These are phyloP conservation scores for Gymnorhina tibicen DNA, from an alignment of 2,113 vertebrate species.

Conservation along the genomic window DNA sequence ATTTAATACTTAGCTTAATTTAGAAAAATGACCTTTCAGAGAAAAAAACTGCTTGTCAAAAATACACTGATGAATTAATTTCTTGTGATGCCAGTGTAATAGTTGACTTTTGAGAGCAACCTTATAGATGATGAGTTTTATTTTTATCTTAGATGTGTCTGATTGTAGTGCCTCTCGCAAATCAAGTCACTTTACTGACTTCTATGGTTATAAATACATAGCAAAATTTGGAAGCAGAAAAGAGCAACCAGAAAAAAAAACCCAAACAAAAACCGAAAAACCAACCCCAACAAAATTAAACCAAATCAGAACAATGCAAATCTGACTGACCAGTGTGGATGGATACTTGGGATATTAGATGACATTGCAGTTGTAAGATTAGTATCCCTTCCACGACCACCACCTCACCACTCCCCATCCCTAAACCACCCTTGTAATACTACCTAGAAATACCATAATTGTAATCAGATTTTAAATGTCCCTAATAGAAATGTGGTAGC, in stretches of 20 bases:
- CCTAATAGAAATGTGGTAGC: not conserved
- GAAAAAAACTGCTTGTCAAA: slow-evolving; percentile 34
- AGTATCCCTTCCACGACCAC: not conserved
- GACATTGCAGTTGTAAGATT: not conserved
- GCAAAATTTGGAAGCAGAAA: not conserved
- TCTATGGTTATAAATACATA: not conserved
- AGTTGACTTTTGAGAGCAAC: slow-evolving; percentile 31
- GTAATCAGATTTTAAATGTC: not conserved
- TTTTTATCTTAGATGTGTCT: slow-evolving; percentile 39
- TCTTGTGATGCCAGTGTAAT: not conserved
- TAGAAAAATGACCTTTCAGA: slow-evolving; percentile 53
- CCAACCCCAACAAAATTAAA: not conserved
- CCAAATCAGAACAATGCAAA: not conserved
- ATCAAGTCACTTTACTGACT: slow-evolving; percentile 12
- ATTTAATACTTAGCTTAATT: slow-evolving; percentile 49
- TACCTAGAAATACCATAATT: not conserved
- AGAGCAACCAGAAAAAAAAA: not conserved
- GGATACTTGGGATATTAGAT: not conserved
- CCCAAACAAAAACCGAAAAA: not conserved
- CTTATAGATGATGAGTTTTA: slow-evolving; percentile 43
- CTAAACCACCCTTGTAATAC: not conserved
- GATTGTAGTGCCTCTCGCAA: slow-evolving; percentile 1
- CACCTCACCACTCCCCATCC: not conserved
- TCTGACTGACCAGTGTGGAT: not conserved
- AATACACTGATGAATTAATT: slow-evolving; percentile 52